These are phyloP conservation scores for Drosophila sordidapex DNA, from an alignment of 2,888 invertebrate species.

Conservation along the genomic window DNA sequence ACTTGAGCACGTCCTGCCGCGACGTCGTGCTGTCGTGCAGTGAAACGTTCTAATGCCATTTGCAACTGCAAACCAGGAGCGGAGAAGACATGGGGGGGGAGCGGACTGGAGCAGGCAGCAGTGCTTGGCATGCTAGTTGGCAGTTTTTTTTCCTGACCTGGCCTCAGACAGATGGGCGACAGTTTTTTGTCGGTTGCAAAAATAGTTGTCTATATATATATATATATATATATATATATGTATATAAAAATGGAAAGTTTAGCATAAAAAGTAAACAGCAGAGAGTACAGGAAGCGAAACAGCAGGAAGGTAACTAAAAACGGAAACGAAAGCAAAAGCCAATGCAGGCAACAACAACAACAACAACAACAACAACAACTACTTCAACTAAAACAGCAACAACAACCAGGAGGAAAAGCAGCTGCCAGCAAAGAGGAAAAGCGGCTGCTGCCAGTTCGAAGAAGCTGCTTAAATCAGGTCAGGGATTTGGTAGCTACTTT, in stretches of 20 bases:
- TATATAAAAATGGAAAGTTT: slow-evolving; percentile 72
- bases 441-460: slow-evolving; percentile 41
- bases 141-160: slow-evolving; percentile 30
- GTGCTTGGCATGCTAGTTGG: slow-evolving; percentile 19
- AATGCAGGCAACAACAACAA: slow-evolving; percentile 54
- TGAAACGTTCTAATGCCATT: slow-evolving; percentile 66
- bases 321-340: slow-evolving; percentile 64
- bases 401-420: not conserved
- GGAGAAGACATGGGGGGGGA: not conserved
- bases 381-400: slow-evolving; percentile 9
- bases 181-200: slow-evolving; percentile 42
- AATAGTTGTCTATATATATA: slow-evolving; percentile 23
- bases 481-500: slow-evolving; percentile 63
- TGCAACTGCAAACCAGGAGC: slow-evolving; percentile 34
- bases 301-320: slow-evolving; percentile 70
- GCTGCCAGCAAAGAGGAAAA: slow-evolving; percentile 23
- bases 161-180: slow-evolving; percentile 69
- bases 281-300: slow-evolving; percentile 37
- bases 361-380: not conserved
- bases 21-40: slow-evolving; percentile 36
- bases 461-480: slow-evolving; percentile 70
- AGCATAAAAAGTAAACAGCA: slow-evolving; percentile 60
- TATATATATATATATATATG: slow-evolving; percentile 21
- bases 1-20: slow-evolving; percentile 59
- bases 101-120: not conserved